Evolutionary conservation across 2,797 vertebrate genomes (phyloP).

Genomic region (Lacerta viridis): DNA sequence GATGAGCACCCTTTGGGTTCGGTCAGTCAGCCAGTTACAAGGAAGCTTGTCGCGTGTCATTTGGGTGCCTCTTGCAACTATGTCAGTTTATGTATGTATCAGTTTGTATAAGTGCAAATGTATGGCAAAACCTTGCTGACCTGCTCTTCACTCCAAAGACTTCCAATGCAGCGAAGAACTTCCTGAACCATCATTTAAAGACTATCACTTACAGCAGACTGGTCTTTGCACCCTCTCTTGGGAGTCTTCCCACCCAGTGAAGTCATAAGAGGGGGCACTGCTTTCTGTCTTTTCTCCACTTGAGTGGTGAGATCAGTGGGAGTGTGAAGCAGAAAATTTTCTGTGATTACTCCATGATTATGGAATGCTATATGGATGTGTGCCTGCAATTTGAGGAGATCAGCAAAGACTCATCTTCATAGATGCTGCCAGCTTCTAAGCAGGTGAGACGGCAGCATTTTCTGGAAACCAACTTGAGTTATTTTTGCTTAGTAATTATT

Average conservation of each 20-base stretch:
- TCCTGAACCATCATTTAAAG: background rate
- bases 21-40: no score
- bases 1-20: no score
- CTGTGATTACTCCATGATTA: background rate
- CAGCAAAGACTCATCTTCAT: background rate
- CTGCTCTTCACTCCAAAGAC: background rate
- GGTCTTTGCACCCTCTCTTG: background rate
- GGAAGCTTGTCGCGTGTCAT: background rate
- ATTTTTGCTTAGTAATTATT: background rate
- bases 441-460: background rate
- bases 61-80: background rate
- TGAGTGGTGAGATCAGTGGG: background rate
- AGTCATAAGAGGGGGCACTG: background rate
- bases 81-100: background rate
- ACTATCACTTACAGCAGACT: background rate
- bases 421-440: background rate
- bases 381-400: background rate
- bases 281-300: background rate
- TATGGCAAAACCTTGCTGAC: background rate
- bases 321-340: constrained; percentile 1
- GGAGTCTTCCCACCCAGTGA: background rate
- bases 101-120: no score
- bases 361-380: background rate
- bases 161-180: background rate
- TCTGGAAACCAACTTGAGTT: background rate